Base-by-base conservation (phyloP, 2,888 invertebrate genomes). In the Melangyna quadrimaculata region DNA sequence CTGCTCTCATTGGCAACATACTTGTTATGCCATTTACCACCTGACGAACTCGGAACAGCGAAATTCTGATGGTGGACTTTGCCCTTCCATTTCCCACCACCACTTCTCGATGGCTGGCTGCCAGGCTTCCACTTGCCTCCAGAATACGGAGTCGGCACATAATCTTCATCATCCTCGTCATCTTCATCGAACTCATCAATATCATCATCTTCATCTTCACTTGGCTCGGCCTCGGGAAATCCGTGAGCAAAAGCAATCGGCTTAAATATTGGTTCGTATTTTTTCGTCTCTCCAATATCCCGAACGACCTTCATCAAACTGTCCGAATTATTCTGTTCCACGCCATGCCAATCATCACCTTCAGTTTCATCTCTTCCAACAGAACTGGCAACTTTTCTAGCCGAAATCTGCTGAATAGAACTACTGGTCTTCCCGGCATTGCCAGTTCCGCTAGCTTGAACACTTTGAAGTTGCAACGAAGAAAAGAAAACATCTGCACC, bases 401-500 rank as follows among this genome's bases (percentile, higher is more conserved):
- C 29, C 57, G 75, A 70, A n/a, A 78, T 57, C 10, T 77, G 81
- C 27, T 81, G 86, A 12, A 22, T 43, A 8, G 71, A 77, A 40
- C 45, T 48, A 40, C 45, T 48, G 2, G 77, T 61, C 48, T 80
- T 86, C 6, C 87, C 55, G n/a, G 51, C 32, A 35, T 9, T 17
- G 2, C 48, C 65, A 0, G 5, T 27, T 7, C 65, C 80, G 9
- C 61, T 87, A 0, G 89, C 88, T 70, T 90, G 90, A 7, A 91
- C 90, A 89, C 96, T 96, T 89, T 96, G 96, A 14, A 97, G 90
- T 89, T 96, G 96, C 40, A 98, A 91, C 0, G 96, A 96, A 43
- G 96, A 96, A 89, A 98, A 98, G 91, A 98, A 98, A 6, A 97
- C 95, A 90, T 96, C 96, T 0, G 97, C 97, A 86, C 96, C 96